Conservation (phyloP, 2,113 vertebrate species). For the Sorex fumeus region DNA sequence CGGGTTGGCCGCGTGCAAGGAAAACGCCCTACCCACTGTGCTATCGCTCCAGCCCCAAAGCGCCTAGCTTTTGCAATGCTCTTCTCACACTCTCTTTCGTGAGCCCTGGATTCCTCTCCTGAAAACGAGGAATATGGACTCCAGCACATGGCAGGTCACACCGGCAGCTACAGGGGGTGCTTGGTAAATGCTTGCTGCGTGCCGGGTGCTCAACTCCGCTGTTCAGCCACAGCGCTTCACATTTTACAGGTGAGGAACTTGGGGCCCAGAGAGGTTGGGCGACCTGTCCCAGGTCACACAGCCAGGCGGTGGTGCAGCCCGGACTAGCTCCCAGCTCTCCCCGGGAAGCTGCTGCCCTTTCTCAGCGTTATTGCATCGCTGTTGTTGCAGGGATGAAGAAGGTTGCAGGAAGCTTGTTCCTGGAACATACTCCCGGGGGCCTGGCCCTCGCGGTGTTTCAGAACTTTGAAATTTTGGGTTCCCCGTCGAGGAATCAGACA, state of each 20-base stretch:
- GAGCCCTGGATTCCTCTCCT: not conserved
- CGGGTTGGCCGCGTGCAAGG: too few species aligned
- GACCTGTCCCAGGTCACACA: not conserved
- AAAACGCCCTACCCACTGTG: not conserved
- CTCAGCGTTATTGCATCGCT: not conserved
- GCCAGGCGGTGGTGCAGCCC: not conserved
- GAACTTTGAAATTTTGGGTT: not conserved
- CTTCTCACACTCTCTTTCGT: not conserved
- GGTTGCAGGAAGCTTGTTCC: not conserved
- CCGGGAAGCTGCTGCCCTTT: not conserved
- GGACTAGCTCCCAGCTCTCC: not conserved
- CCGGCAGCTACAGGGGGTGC: not conserved
- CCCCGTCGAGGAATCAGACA: not conserved
- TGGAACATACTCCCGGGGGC: too few species aligned
- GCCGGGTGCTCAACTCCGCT: not conserved
- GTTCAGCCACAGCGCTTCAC: not conserved
- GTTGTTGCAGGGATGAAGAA: not conserved
- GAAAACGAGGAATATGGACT: not conserved
- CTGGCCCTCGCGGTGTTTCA: too few species aligned
- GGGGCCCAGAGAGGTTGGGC: not conserved
- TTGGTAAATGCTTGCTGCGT: not conserved
- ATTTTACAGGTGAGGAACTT: not conserved
- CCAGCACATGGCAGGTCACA: not conserved
- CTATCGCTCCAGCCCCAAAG: not conserved
- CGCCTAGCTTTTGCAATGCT: too few species aligned